These are phyloP conservation scores for Luperina nickerlii DNA, from an alignment of 2,888 invertebrate genomes.

Conservation along the genomic window DNA sequence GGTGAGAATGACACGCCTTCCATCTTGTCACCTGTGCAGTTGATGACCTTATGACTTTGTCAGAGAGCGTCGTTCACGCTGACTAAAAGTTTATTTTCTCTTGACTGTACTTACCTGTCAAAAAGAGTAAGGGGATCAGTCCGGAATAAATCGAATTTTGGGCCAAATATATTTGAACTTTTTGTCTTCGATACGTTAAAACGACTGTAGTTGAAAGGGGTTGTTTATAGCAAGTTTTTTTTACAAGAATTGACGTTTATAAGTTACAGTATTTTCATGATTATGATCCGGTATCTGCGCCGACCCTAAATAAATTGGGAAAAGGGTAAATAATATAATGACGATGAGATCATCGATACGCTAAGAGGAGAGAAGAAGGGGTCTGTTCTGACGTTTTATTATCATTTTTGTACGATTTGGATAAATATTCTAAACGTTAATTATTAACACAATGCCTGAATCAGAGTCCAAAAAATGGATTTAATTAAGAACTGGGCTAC, in stretches of 20 bases:
- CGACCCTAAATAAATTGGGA: background rate
- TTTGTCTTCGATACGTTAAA: background rate
- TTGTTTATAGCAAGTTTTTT: background rate
- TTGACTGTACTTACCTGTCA: too few relatives aligned
- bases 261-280: background rate
- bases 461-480: background rate
- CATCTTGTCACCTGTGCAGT: constrained; percentile 1
- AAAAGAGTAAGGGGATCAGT: too few relatives aligned
- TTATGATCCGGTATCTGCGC: background rate
- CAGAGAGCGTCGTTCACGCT: background rate
- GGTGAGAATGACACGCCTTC: background rate
- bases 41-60: background rate
- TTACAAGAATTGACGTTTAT: background rate
- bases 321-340: background rate
- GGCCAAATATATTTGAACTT: background rate
- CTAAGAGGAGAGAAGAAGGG: background rate
- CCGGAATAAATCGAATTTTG: background rate
- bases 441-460: background rate
- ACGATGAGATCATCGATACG: background rate
- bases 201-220: background rate
- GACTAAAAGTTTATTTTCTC: too few relatives aligned
- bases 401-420: background rate
- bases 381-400: background rate
- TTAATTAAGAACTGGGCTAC: constrained; percentile 1
- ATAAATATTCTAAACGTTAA: background rate